Conservation (phyloP, 2,888 invertebrate genomes). For the Nemurella pictetii region DNA sequence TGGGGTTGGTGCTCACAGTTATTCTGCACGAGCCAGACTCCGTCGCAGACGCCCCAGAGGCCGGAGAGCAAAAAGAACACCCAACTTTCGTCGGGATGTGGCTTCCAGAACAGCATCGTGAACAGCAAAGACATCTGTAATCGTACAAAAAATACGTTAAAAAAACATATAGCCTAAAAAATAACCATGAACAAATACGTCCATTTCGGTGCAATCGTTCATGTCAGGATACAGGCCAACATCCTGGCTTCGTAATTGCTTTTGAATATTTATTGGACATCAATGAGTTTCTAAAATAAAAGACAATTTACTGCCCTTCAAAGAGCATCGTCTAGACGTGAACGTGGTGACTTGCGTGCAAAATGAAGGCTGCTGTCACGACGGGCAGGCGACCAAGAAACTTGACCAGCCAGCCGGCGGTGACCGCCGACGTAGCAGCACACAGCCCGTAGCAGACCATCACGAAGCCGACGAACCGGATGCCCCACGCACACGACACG, state of each 20-base stretch:
- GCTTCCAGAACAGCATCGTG: conserved; percentile 50
- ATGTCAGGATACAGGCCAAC: too few relatives aligned
- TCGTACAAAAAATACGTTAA: too few relatives aligned
- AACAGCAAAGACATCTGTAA: conserved; percentile 46
- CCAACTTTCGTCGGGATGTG: conserved; percentile 49
- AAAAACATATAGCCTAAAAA: too few relatives aligned
- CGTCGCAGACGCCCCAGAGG: conserved; percentile 67
- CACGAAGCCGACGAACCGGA: conserved; percentile 68
- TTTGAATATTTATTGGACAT: too few relatives aligned
- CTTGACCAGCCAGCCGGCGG: conserved; percentile 56
- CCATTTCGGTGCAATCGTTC: too few relatives aligned
- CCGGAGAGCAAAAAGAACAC: conserved; percentile 59
- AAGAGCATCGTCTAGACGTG: too few relatives aligned
- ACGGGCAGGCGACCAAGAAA: conserved; percentile 55
- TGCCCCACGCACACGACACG: conserved; percentile 62
- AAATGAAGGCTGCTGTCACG: conserved; percentile 50
- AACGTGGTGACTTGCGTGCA: too few relatives aligned
- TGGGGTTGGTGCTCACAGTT: conserved; percentile 65
- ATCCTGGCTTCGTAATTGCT: too few relatives aligned
- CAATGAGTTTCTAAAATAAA: too few relatives aligned
- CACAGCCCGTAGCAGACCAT: conserved; percentile 68
- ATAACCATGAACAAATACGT: too few relatives aligned
- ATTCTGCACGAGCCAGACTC: conserved; percentile 68
- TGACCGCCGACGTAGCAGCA: conserved; percentile 62
- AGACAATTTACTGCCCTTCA: too few relatives aligned